Evolutionary conservation across 2,797 vertebrate species (phyloP).

Genomic region (Paguma larvata): DNA sequence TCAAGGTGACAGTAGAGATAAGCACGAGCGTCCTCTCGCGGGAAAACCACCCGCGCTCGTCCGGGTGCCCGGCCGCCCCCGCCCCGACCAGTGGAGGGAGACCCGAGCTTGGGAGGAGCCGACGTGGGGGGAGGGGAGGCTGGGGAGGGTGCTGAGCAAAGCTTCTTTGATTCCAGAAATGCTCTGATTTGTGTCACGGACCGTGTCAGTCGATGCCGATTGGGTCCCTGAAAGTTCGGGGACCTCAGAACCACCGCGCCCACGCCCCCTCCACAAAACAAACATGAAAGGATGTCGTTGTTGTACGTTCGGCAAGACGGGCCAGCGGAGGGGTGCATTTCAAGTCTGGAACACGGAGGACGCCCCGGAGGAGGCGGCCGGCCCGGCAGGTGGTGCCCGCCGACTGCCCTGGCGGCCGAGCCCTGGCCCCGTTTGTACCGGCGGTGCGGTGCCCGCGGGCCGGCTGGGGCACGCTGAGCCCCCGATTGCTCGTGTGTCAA

Average conservation of each 20-base stretch:
- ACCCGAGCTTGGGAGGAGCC: not conserved
- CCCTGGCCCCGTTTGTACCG: fast-evolving
- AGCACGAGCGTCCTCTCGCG: not conserved
- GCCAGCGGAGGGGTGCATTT: not conserved
- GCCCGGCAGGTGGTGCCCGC: too few species aligned
- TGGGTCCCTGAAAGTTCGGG: not conserved
- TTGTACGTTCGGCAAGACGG: not conserved
- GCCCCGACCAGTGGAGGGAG: fast-evolving
- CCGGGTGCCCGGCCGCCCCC: fast-evolving
- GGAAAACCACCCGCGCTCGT: not conserved
- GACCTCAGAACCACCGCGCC: not conserved
- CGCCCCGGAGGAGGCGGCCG: too few species aligned
- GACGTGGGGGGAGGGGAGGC: too few species aligned
- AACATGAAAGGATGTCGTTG: not conserved
- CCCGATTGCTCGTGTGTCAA: not conserved
- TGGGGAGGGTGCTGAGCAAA: not conserved
- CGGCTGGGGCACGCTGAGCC: fast-evolving
- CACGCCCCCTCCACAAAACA: not conserved
- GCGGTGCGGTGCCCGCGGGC: not conserved
- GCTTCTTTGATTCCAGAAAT: not conserved
- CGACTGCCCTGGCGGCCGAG: fast-evolving
- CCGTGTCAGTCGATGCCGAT: not conserved
- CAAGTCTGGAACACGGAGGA: fast-evolving
- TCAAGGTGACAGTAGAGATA: not conserved
- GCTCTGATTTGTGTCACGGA: not conserved